Base-by-base conservation (phyloP, 2,888 invertebrate species). In the Standfussiana lucernea region DNA sequence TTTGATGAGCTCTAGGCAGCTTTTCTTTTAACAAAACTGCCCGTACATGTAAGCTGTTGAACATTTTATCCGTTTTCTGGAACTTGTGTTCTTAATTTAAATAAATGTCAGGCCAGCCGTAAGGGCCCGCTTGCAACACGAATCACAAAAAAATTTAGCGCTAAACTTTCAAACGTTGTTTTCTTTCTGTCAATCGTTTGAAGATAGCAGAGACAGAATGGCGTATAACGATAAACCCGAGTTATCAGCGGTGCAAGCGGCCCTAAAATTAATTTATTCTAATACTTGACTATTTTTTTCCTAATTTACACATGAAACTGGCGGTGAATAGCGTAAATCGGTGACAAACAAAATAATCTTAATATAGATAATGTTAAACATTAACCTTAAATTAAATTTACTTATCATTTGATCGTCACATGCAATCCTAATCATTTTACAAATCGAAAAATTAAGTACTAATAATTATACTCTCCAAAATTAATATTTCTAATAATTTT, bases 391-490 rank as follows among this genome's bases (percentile, higher is more conserved):
- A 71, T 50, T 78, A 83, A 69, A 82, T 28, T 74, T 42, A 47
- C 53, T 50, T 61, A 61, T 70, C 37, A 40, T 53, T 37, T 65
- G 72, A 75, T 70, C 72, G 68, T 61, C 65, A 62, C 72, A 59
- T 40, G 42, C 56, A 66, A 85, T 72, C 65, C 42, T 82, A 75
- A 56, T 80, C 62, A 45, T 28, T 59, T 21, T 1, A 70, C n/a
- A 70, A 71, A 84, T 73, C 5, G 11, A 80, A 68, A 80, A 84
- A 40, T 65, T 69, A 81, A 85, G 62, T 80, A 74, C 67, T n/a
- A n/a, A 24, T 47, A 66, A 56, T 61, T 40, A 45, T 56, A 71
- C 40, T 70, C 3, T 47, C 42, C 62, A 56, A 50, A 61, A 66
- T 45, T 28, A 71, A 67, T 42, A 35, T 13, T 28, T 45, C n/a